Evolutionary conservation across 2,888 invertebrate genomes (phyloP), one percentile per base, ranked within the genome.

Genomic region (Tenthredo livida): DNA sequence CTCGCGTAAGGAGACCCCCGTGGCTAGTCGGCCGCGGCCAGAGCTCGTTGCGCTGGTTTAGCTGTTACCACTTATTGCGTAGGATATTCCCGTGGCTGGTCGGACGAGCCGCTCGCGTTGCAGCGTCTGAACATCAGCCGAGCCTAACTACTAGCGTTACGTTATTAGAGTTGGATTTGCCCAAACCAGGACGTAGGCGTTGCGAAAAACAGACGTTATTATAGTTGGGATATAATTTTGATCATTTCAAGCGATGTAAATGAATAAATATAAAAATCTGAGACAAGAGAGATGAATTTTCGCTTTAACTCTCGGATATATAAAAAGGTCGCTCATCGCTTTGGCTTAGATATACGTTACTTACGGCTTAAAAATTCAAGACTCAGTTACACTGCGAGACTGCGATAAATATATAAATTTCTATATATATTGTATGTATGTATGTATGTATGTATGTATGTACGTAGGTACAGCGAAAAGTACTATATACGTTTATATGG

Each of bases 331-430:
- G 43, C n/a, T 43, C 37, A 7, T 37, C 73, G 43, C 67, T 67
- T 67, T 67, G 33, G 67, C 33, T 67, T 17, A 33, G 67, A 67
- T 67, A 67, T 33, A 67, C 33, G 54, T 67, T 67, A 67, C 29
- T 29, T 67, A 21, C 21, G 73, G 73, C 12, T 73, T 40, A 73
- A 73, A 43, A 73, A 73, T 73, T 73, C 43, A 73, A 73, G 21
- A 73, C 43, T 43, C 73, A 43, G 73, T 73, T 73, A 47, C 15
- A 73, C 43, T 43, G 43, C 43, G 25, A 10, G 73, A 73, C 43
- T 73, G 73, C 43, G 73, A 73, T 73, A 73, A 73, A 73, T 73
- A 43, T 73, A 43, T 40, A 43, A 21, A 43, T 33, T 25, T 67
- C 2, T 33, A 5, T 67, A 6, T 33, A 33, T 33, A 67, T 47